Conservation (phyloP, 30 jellyfish, hydroid and myxozoan genomes). For the Phacellophora camtschatica region DNA sequence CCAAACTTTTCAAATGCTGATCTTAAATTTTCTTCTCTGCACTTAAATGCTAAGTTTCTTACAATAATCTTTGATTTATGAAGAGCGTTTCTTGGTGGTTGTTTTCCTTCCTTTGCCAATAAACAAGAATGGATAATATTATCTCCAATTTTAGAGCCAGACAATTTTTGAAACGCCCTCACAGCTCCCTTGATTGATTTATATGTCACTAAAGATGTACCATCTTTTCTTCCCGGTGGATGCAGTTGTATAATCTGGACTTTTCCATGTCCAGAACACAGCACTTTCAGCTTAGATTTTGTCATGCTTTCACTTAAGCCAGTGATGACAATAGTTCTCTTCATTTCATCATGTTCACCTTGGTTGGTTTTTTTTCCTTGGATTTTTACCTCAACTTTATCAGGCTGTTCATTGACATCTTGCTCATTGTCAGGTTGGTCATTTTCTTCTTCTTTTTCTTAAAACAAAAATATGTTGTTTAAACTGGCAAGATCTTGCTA, state of each 20-base stretch:
- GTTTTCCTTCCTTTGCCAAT: constrained; percentile 67
- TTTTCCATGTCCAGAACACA: constrained; percentile 76
- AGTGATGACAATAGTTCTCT: constrained; percentile 80
- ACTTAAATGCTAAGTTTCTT: constrained; percentile 75
- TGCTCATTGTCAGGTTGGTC: background rate
- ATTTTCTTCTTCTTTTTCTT: too few species aligned
- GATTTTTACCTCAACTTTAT: background rate
- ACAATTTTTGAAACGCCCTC: constrained; percentile 81
- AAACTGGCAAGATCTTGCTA: background rate
- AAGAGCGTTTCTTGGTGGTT: constrained; percentile 37
- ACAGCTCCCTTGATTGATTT: constrained; percentile 84
- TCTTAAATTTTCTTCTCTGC: constrained; percentile 67
- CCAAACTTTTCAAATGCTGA: constrained; percentile 62
- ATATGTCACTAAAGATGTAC: constrained; percentile 52
- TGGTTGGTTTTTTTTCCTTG: too few species aligned
- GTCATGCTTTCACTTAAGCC: constrained; percentile 70
- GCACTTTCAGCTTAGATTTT: constrained; percentile 58
- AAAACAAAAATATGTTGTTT: background rate
- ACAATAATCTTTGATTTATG: constrained; percentile 72
- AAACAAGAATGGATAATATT: constrained; percentile 52
- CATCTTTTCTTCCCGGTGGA: constrained; percentile 38
- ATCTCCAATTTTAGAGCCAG: constrained; percentile 49
- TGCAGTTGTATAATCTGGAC: constrained; percentile 79
- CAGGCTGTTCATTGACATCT: background rate
- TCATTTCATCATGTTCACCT: constrained; percentile 14